phyloP scores from a whole-genome alignment of 64 coral and sea anemone species.

The Porites lutea region DNA sequence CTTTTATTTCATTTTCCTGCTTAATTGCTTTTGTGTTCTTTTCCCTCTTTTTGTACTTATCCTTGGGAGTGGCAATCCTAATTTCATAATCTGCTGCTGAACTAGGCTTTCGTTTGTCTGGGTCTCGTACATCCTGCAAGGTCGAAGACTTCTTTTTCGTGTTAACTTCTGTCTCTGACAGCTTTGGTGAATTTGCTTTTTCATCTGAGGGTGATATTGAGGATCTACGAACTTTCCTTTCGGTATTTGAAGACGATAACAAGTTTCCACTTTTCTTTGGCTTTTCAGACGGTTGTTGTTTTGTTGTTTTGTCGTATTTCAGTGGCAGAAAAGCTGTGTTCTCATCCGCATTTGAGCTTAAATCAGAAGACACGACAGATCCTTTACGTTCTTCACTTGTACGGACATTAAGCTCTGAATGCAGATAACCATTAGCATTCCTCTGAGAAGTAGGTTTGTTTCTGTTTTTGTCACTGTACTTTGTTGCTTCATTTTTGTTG shows the following conservation, averaged over 20 bases:
- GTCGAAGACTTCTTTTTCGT: neutral
- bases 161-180: neutral
- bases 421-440: neutral
- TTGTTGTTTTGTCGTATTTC: neutral
- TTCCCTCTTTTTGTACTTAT: neutral
- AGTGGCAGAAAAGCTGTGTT: neutral
- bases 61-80: neutral
- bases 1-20: neutral
- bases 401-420: neutral
- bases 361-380: constrained; percentile 23
- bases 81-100: neutral
- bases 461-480: neutral
- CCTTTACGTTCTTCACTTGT: neutral
- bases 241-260: neutral
- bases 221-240: neutral
- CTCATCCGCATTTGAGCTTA: neutral
- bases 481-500: neutral
- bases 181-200: neutral
- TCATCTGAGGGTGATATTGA: neutral
- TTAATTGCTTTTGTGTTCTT: neutral
- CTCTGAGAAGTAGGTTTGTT: neutral
- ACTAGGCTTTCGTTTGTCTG: neutral
- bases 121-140: neutral
- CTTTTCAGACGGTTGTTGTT: neutral
- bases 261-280: neutral